Conservation (phyloP, 2,113 vertebrate species). For the Hyaena hyaena region DNA sequence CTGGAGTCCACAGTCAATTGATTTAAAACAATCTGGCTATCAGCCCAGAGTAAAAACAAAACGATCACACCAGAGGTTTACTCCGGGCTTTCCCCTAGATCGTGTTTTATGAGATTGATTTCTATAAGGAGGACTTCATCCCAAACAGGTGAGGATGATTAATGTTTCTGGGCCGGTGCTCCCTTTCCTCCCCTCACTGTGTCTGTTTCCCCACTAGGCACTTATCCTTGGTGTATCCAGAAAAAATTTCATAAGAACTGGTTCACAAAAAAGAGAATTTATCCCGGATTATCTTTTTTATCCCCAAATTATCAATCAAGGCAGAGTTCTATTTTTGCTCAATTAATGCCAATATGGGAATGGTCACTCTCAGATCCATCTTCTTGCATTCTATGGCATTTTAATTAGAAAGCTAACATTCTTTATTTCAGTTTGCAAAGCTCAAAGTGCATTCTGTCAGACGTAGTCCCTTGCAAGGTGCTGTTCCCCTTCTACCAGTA, state of each 20-base stretch:
- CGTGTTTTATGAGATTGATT: not conserved
- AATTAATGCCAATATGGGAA: not conserved
- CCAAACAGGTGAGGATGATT: not conserved
- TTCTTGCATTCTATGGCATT: slow-evolving; percentile 6
- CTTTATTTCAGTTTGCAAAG: not conserved
- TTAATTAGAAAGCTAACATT: not conserved
- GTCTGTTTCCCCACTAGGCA: not conserved
- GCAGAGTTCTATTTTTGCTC: not conserved
- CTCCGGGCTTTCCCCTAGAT: not conserved
- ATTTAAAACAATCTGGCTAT: slow-evolving; percentile 39
- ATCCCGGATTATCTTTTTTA: not conserved
- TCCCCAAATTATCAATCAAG: not conserved
- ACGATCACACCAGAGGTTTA: slow-evolving; percentile 41
- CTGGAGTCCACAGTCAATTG: not conserved
- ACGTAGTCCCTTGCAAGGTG: not conserved
- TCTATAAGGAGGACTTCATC: slow-evolving; percentile 44
- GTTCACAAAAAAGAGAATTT: slow-evolving; percentile 8
- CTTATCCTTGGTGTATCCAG: not conserved
- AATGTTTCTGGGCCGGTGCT: not conserved
- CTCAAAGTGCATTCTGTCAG: not conserved
- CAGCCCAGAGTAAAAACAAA: not conserved
- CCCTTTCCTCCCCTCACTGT: not conserved
- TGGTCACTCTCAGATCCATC: not conserved
- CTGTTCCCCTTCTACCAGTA: not conserved
- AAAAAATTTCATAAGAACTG: not conserved